These are phyloP conservation scores for Hydropotes inermis DNA, from an alignment of 2,113 vertebrate species.

Conservation along the genomic window DNA sequence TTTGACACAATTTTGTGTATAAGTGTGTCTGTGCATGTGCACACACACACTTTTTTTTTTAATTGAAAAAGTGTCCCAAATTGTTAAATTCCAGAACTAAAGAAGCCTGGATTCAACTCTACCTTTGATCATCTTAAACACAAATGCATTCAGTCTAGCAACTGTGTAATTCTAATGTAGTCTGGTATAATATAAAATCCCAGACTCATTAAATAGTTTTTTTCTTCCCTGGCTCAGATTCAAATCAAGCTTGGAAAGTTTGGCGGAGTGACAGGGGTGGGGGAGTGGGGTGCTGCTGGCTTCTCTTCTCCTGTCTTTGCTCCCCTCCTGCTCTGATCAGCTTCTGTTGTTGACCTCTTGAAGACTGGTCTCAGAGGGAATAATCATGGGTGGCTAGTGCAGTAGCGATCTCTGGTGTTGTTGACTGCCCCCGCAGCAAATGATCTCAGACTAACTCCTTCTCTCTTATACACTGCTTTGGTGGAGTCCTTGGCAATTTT, in stretches of 20 bases:
- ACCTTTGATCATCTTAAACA: neutral
- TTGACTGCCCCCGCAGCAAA: neutral
- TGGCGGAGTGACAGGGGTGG: neutral
- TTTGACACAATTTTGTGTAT: neutral
- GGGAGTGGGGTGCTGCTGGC: no score
- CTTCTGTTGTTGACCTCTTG: neutral
- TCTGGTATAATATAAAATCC: neutral
- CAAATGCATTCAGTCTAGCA: neutral
- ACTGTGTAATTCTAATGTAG: neutral
- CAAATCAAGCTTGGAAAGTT: neutral
- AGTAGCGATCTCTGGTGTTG: rapidly evolving
- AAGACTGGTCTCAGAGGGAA: neutral
- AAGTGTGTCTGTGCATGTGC: neutral
- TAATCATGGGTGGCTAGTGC: neutral
- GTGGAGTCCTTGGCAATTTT: neutral
- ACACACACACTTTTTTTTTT: neutral
- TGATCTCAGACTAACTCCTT: neutral
- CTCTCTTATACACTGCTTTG: neutral
- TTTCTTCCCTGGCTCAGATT: rapidly evolving
- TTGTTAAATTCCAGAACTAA: neutral
- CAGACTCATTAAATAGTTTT: neutral
- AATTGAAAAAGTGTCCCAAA: neutral
- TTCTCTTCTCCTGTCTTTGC: neutral
- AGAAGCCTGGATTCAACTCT: neutral
- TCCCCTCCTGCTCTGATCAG: neutral